These are phyloP conservation scores for Lemur catta DNA, from an alignment of 2,797 vertebrate genomes.

Conservation along the genomic window DNA sequence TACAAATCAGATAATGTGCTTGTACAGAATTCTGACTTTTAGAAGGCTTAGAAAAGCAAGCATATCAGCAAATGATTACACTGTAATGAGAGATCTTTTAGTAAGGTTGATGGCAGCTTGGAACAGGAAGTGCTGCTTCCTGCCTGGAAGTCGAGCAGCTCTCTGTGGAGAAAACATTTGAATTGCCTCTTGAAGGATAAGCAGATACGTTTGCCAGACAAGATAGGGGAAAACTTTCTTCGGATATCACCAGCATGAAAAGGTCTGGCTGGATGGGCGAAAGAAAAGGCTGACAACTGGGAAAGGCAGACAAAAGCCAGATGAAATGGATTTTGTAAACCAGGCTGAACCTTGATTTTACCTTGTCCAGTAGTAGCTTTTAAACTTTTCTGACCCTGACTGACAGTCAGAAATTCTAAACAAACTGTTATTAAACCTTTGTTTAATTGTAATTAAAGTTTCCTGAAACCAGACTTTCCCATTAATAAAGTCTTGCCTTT, in stretches of 20 bases:
- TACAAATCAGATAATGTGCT: conserved; percentile 10
- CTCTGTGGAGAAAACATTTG: background rate
- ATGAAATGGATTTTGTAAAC: background rate
- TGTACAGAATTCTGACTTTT: background rate
- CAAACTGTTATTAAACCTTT: background rate
- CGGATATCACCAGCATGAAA: background rate
- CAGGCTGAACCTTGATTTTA: background rate
- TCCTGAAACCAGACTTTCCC: background rate
- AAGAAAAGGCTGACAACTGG: background rate
- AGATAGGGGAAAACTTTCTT: background rate
- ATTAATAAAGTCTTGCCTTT: background rate
- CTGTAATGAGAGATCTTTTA: background rate
- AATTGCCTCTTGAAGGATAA: background rate
- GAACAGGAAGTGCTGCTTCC: background rate
- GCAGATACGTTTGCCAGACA: background rate
- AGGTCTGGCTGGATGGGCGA: background rate
- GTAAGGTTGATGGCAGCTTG: background rate
- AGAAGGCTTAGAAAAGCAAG: conserved; percentile 27
- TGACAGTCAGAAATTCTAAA: background rate
- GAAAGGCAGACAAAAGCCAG: background rate
- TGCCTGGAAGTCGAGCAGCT: background rate
- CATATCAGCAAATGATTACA: background rate
- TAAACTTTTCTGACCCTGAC: background rate
- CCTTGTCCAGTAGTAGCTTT: background rate
- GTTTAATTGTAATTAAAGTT: background rate